phyloP scores from a whole-genome alignment of 2,113 vertebrate species.

The Chiloscyllium plagiosum region DNA sequence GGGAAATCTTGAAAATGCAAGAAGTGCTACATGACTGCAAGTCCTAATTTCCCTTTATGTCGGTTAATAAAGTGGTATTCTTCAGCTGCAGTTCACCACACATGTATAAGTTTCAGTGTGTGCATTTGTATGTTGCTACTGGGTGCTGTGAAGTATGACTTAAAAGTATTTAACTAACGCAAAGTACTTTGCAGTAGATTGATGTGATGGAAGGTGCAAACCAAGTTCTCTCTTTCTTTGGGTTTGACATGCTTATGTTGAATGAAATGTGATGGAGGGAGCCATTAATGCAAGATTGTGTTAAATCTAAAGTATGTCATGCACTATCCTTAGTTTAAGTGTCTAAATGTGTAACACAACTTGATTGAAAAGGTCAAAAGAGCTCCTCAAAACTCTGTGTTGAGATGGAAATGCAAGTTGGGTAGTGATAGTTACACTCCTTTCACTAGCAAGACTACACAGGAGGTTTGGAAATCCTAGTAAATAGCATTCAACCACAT shows the following conservation, averaged over 20 bases:
- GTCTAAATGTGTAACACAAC: background rate
- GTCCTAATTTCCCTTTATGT: background rate
- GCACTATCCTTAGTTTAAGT: background rate
- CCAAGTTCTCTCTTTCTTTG: background rate
- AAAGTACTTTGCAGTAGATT: background rate
- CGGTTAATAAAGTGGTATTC: background rate
- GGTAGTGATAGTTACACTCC: background rate
- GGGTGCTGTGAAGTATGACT: background rate
- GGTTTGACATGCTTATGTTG: background rate
- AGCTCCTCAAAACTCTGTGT: background rate
- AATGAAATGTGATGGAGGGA: background rate
- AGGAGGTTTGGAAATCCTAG: background rate
- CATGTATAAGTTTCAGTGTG: background rate
- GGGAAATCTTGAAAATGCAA: background rate
- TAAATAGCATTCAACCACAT: background rate
- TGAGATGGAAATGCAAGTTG: background rate
- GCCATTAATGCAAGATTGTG: background rate
- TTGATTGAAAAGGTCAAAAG: background rate
- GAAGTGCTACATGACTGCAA: background rate
- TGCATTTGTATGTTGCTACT: background rate
- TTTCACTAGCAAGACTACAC: background rate
- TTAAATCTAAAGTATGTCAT: background rate
- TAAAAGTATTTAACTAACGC: background rate
- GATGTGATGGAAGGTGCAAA: background rate
- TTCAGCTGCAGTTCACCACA: background rate